Conservation (phyloP, 2,888 invertebrate genomes). For the Ypsolopha scabrella region DNA sequence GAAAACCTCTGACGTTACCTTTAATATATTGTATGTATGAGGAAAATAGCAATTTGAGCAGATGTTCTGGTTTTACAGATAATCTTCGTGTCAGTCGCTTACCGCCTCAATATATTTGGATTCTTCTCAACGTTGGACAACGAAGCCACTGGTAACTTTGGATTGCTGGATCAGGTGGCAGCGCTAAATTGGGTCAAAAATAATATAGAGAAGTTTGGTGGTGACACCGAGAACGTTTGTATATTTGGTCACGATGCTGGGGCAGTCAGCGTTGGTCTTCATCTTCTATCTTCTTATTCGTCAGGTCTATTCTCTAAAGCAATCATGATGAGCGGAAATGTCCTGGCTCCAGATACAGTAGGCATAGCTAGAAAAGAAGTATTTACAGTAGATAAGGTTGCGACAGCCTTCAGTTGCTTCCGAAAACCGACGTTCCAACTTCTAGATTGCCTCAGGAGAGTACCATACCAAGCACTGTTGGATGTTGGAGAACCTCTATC, state of each 20-base stretch:
- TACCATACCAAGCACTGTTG: constrained; percentile 71
- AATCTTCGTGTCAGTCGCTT: constrained; percentile 83
- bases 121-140: constrained; percentile 84
- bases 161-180: constrained; percentile 85
- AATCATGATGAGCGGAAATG: constrained; percentile 86
- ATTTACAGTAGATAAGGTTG: constrained; percentile 73
- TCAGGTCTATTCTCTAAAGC: constrained; percentile 79
- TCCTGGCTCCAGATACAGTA: constrained; percentile 73
- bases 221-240: constrained; percentile 80
- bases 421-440: constrained; percentile 75
- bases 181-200: constrained; percentile 82
- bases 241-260: constrained; percentile 86
- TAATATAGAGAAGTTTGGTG: constrained; percentile 81
- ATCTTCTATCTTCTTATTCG: constrained; percentile 77
- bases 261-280: constrained; percentile 82
- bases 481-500: constrained; percentile 71
- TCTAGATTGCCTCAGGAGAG: constrained; percentile 76
- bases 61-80: constrained; percentile 52
- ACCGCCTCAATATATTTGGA: constrained; percentile 85
- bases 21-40: no score
- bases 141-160: constrained; percentile 84
- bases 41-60: no score
- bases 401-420: constrained; percentile 76
- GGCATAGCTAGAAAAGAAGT: constrained; percentile 73
- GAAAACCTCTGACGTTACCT: no score